Conservation (phyloP, 1,140 invertebrate genomes). For the Drosophila kanapiae region DNA sequence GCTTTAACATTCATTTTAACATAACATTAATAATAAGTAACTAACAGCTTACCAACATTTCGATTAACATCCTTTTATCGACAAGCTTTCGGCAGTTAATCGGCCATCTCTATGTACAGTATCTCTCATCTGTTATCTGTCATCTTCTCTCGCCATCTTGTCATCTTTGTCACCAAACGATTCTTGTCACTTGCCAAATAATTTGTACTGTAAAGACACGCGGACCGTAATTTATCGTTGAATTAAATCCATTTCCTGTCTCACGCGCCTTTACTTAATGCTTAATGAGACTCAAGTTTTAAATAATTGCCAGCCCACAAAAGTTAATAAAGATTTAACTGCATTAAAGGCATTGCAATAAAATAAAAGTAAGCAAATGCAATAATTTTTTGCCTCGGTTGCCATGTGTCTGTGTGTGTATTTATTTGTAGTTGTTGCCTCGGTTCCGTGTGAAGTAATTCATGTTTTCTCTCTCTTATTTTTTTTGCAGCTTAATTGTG, state of each 20-base stretch:
- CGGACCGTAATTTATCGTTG: not conserved
- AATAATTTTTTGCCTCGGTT: conserved; percentile 17
- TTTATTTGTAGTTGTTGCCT: conserved; percentile 19
- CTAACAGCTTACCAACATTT: too few relatives aligned
- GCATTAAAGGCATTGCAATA: conserved; percentile 16
- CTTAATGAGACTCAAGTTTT: conserved; percentile 33
- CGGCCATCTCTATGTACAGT: too few relatives aligned
- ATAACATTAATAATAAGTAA: too few relatives aligned
- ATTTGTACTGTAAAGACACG: not conserved
- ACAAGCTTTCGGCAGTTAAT: too few relatives aligned
- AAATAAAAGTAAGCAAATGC: conserved; percentile 28
- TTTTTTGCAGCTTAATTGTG: conserved; percentile 74
- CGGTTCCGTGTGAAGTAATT: conserved; percentile 44
- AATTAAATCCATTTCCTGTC: conserved; percentile 24
- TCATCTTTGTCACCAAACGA: not conserved
- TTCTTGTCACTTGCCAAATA: conserved; percentile 1
- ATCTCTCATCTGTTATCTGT: not conserved
- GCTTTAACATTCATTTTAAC: too few relatives aligned
- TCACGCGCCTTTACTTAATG: conserved; percentile 8
- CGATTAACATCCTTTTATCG: too few relatives aligned
- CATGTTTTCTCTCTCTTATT: conserved; percentile 16
- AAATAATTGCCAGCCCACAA: conserved; percentile 29
- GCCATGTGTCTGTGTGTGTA: conserved; percentile 5
- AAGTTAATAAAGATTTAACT: conserved; percentile 26
- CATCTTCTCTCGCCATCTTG: not conserved